These are phyloP conservation scores for Drosophila insularis DNA, from an alignment of 1,140 invertebrate species.

Conservation along the genomic window DNA sequence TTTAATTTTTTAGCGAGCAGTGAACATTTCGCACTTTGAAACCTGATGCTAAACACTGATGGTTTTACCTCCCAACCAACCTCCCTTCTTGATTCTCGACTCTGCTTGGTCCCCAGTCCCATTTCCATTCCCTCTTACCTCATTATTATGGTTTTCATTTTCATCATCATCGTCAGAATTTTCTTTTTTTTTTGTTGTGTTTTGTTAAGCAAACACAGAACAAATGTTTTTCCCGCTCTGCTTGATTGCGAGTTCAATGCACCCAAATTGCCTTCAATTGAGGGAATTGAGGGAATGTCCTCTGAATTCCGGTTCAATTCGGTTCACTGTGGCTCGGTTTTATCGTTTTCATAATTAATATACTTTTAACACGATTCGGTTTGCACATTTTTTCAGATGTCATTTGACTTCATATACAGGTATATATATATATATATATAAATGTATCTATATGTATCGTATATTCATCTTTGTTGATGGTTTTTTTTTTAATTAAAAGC, in stretches of 20 bases:
- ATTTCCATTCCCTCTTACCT: background rate
- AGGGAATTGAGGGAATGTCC: constrained; percentile 39
- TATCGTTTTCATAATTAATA: constrained; percentile 61
- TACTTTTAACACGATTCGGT: constrained; percentile 51
- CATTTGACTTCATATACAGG: constrained; percentile 25
- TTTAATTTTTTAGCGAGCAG: constrained; percentile 78
- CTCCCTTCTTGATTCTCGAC: background rate
- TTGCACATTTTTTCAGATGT: constrained; percentile 58
- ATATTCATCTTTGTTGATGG: background rate
- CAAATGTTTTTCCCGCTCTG: constrained; percentile 55
- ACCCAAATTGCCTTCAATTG: constrained; percentile 57
- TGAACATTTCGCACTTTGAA: constrained; percentile 75
- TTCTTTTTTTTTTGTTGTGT: constrained; percentile 23
- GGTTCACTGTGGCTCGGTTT: background rate
- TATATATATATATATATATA: background rate
- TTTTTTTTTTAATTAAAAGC: constrained; percentile 71
- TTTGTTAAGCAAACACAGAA: constrained; percentile 61
- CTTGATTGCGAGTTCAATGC: constrained; percentile 75
- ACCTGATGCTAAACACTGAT: constrained; percentile 65
- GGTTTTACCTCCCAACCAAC: constrained; percentile 19
- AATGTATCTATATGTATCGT: background rate
- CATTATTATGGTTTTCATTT: constrained; percentile 6
- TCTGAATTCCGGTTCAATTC: constrained; percentile 37
- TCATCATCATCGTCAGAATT: background rate
- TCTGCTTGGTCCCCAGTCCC: background rate